Evolutionary conservation across 2,888 invertebrate genomes (phyloP), one percentile per base, ranked within the genome.

Genomic region (Ophion costatus): DNA sequence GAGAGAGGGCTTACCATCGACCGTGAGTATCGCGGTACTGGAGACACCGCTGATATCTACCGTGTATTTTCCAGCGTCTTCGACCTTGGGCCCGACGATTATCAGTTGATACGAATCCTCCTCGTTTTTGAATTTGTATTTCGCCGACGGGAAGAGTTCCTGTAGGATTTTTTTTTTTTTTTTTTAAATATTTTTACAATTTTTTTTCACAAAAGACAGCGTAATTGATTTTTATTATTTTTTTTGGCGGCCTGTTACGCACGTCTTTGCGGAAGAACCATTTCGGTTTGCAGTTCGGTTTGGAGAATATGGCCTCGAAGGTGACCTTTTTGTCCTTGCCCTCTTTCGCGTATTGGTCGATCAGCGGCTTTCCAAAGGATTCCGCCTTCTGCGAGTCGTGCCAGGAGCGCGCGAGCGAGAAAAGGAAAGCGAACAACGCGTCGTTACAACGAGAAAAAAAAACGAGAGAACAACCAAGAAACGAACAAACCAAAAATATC

Each of bases 61-160:
- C 0, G 98, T 98, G 93, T 99, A 99, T 95, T 98, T 98, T 90
- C 99, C 99, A 88, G 97, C 97, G 94, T 99, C 99, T 90, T 99
- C 99, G 57, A 98, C 98, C 94, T 98, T 98, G 0, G 99, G 99
- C 91, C 96, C 96, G 93, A 95, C 95, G 90, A 99, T 98, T 88
- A 98, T 97, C 87, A 99, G 95, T 91, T 97, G 97, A 94, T 99
- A 99, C 0, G 96, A 96, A 92, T 98, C 98, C 91, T 97, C 97
- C 93, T 99, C 98, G 91, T 96, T 97, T 91, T 97, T 97, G 94
- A 99, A 98, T 94, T 99, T 99, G 94, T 98, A 99, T 94, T 99
- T 99, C 82, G 98, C 97, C 88, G 99, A 98, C 87, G 97, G 96
- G 95, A 99, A 99, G 74, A 99, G 95, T 95, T 99, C 99, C 97